Evolutionary conservation across 2,797 vertebrate species (phyloP), one percentile per base, ranked within the genome.

Genomic region (Myotis planiceps): DNA sequence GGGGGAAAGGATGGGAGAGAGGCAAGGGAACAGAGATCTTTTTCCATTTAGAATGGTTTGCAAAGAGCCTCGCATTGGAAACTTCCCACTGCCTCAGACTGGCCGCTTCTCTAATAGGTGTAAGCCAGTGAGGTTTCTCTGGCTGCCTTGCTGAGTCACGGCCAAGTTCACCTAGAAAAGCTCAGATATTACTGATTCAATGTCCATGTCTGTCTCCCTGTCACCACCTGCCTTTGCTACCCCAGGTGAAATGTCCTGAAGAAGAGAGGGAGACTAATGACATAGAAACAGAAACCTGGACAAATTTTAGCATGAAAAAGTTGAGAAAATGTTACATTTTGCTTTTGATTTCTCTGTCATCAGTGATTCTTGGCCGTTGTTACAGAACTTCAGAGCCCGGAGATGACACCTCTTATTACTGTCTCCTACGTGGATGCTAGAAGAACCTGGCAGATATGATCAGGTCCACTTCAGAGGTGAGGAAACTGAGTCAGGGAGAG

Each of bases 361-460:
- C 45, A 29, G 29, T 49, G 21, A 32, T 5, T 58, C 69, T 86
- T 60, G 42, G n/a, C 45, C 66, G 10, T 37, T 4, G 1, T 37
- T 49, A 37, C 13, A 88, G 49, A 72, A 55, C 6, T 27, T 39
- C 12, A 29, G 32, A 55, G 10, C n/a, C 2, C 25, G 9, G 53
- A 4, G 53, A 29, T 19, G 18, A 45, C 2, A 18, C 15, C 32
- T 71, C 47, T 39, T 14, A 47, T 27, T 74, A 27, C 2, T 2
- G 39, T 12, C 69, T 49, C 49, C 74, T 18, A 10, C 12, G 5
- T 0, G 0, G 32, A 2, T 5, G 37, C 53, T 9, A 15, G 14
- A 45, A 19, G 16, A 49, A 19, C 6, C 51, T 34, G 37, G 4
- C 0, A 5, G 51, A 29, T 45, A 8, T 16, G 37, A 37, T 58